Conservation (phyloP, 2,113 vertebrate species). For the Otocyon megalotis region DNA sequence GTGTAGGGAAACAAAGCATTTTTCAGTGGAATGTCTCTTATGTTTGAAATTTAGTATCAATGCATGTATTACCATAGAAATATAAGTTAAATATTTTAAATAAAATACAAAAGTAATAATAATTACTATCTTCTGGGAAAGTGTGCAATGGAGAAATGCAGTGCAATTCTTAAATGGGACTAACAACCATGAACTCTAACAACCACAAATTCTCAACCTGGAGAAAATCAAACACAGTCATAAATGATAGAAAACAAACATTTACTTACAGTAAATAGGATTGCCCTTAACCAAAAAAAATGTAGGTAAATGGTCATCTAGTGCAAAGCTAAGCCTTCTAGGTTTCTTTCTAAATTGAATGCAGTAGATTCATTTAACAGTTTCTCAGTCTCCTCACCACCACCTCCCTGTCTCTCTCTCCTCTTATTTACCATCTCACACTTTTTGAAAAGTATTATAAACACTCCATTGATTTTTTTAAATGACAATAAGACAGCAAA, state of each 20-base stretch:
- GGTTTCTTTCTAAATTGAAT: background rate
- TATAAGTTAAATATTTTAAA: background rate
- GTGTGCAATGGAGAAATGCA: background rate
- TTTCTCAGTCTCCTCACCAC: background rate
- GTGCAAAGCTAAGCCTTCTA: background rate
- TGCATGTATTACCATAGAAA: background rate
- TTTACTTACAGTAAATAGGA: background rate
- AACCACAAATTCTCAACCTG: background rate
- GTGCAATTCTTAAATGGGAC: background rate
- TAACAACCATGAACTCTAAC: background rate
- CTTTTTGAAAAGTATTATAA: background rate
- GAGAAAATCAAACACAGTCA: background rate
- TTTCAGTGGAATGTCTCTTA: background rate
- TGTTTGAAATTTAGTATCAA: background rate
- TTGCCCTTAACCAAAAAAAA: background rate
- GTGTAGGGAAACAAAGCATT: background rate
- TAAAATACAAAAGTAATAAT: constrained; percentile 3
- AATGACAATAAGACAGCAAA: constrained; percentile 9
- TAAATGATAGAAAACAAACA: constrained; percentile 27
- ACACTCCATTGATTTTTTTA: background rate
- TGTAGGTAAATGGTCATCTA: background rate
- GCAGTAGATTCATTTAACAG: background rate
- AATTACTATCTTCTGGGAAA: background rate
- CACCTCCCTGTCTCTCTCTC: background rate
- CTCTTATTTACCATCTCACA: background rate